These are phyloP conservation scores for Anisognathus igniventris DNA, from an alignment of 2,797 vertebrate species.

Conservation along the genomic window DNA sequence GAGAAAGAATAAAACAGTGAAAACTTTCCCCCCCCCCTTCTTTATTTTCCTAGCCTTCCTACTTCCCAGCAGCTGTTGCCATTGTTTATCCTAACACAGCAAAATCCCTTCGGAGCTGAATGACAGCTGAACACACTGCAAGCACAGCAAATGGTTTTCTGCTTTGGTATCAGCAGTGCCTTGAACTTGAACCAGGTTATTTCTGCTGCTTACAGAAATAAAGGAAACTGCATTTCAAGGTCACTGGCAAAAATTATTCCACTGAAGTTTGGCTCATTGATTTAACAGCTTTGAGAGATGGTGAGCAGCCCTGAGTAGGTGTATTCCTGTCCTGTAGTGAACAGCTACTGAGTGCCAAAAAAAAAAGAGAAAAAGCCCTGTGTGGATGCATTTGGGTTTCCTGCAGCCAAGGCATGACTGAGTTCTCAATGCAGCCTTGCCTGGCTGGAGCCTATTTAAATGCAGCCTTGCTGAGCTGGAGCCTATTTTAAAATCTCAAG, in stretches of 20 bases:
- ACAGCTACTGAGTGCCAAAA: neutral
- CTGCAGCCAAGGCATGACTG: neutral
- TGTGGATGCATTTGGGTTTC: neutral
- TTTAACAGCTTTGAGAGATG: neutral
- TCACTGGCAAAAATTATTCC: neutral
- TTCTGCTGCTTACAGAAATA: neutral
- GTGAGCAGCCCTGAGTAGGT: neutral
- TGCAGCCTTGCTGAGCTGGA: neutral
- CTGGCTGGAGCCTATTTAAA: neutral
- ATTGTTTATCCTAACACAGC: neutral
- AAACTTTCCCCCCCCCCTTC: accelerated
- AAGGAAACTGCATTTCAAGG: neutral
- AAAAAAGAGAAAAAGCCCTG: neutral
- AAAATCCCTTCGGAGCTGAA: neutral
- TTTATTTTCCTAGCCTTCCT: neutral
- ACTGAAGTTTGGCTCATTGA: neutral
- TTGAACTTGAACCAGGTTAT: neutral
- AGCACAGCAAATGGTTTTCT: neutral
- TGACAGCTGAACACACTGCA: neutral
- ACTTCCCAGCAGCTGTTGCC: neutral
- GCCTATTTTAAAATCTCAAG: neutral
- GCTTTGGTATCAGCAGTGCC: neutral
- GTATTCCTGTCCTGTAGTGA: neutral
- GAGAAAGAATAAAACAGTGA: neutral
- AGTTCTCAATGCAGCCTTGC: conserved; percentile 2